Conservation (phyloP, 2,113 vertebrate species). For the Gymnogyps californianus region DNA sequence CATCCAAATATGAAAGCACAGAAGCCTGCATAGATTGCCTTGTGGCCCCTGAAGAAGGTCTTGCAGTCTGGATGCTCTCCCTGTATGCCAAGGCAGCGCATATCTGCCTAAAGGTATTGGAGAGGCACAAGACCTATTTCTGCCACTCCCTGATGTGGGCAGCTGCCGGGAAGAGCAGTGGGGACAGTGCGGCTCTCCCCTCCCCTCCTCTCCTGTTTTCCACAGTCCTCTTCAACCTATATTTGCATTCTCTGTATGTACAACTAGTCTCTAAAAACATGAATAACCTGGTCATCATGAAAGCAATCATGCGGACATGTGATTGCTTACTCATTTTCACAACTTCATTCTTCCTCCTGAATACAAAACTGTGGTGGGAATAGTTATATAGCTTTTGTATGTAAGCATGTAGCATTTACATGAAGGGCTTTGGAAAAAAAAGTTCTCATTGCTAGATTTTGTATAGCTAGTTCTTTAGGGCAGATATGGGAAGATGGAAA, state of each 20-base stretch:
- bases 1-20: not conserved
- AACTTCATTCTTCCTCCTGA: not conserved
- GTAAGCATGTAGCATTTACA: fast-evolving
- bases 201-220: not conserved
- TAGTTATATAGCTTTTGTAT: not conserved
- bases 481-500: not conserved
- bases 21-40: not conserved
- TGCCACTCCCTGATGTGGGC: not conserved
- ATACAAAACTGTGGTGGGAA: not conserved
- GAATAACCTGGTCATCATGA: not conserved
- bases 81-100: not conserved
- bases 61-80: not conserved
- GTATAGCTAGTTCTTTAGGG: not conserved
- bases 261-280: not conserved
- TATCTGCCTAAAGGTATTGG: not conserved
- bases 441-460: not conserved
- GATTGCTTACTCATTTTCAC: not conserved
- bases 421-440: fast-evolving
- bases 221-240: not conserved
- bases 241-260: not conserved
- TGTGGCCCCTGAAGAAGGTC: not conserved
- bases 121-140: not conserved
- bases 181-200: fast-evolving
- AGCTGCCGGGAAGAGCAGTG: not conserved
- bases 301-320: not conserved